These are phyloP conservation scores for Epinephelus moara DNA, from an alignment of 2,113 vertebrate genomes.

Conservation along the genomic window DNA sequence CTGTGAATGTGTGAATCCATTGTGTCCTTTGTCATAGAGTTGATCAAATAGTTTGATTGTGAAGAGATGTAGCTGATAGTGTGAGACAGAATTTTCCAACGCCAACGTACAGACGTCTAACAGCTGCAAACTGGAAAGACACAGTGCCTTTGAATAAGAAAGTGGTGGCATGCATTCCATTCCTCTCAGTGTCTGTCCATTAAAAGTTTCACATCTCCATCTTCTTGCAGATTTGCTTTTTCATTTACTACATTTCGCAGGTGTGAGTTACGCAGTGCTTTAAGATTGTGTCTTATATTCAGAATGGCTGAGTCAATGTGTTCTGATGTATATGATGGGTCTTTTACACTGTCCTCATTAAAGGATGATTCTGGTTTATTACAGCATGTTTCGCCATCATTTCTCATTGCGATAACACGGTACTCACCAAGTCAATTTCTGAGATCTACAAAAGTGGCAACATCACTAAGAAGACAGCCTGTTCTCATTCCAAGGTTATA, in stretches of 20 bases:
- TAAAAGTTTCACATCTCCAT: conserved; percentile 59
- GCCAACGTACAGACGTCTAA: conserved; percentile 43
- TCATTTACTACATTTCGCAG: conserved; percentile 16
- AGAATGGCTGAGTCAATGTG: conserved; percentile 4
- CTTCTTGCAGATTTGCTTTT: conserved; percentile 6
- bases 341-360: background rate
- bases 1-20: conserved; percentile 94
- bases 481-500: no score
- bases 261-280: conserved; percentile 51
- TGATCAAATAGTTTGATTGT: conserved; percentile 91
- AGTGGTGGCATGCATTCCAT: conserved; percentile 67
- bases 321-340: background rate
- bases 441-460: background rate
- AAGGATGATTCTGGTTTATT: conserved; percentile 21
- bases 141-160: conserved; percentile 80
- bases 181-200: conserved; percentile 67
- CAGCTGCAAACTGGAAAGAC: conserved; percentile 70
- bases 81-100: conserved; percentile 55
- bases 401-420: background rate
- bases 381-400: background rate
- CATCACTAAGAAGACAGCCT: background rate
- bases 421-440: background rate
- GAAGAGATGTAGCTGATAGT: conserved; percentile 90
- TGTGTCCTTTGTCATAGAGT: conserved; percentile 94
- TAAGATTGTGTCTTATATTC: conserved; percentile 46